A percentile compares a stretch with the other conserved stretches of the same genome.
Conservation (phyloP, 1,140 invertebrate species). For the Brachionus plicatilis region DNA sequence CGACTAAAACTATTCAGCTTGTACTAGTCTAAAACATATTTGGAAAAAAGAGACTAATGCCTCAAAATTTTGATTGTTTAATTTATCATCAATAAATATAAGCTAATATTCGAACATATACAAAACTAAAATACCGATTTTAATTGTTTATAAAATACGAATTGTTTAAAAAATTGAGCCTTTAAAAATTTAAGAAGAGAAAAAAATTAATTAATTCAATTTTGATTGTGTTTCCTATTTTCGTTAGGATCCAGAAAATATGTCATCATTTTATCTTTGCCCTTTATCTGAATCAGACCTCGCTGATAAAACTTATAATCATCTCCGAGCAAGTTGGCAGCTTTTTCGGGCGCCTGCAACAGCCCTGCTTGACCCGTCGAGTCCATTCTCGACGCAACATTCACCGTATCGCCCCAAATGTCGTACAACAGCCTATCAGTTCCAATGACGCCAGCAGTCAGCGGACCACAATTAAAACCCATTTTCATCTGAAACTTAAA, state of each 20-base stretch:
- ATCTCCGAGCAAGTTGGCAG: slow-evolving; percentile 59
- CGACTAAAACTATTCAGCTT: background rate
- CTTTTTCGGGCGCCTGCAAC: slow-evolving; percentile 56
- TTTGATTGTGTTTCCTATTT: slow-evolving; percentile 35
- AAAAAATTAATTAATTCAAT: background rate
- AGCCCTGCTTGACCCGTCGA: slow-evolving; percentile 62
- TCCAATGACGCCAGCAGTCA: slow-evolving; percentile 90
- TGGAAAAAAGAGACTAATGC: background rate
- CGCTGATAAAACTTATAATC: slow-evolving; percentile 56
- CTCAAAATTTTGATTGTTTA: background rate
- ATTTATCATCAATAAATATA: background rate
- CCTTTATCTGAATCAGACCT: slow-evolving; percentile 53
- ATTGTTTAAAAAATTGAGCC: background rate
- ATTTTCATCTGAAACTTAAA: slow-evolving; percentile 78
- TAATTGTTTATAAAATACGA: background rate
- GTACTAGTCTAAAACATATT: background rate
- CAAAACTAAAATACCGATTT: slow-evolving; percentile 34
- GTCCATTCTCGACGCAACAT: slow-evolving; percentile 90
- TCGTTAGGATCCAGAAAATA: slow-evolving; percentile 60
- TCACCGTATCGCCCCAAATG: slow-evolving; percentile 97
- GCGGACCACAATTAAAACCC: slow-evolving; percentile 69
- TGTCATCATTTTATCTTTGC: slow-evolving; percentile 58
- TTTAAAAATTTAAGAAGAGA: background rate
- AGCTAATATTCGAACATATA: background rate
- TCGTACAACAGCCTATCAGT: slow-evolving; percentile 92